Evolutionary conservation across 2,888 invertebrate species (phyloP).

Genomic region (Apodemia duryi): DNA sequence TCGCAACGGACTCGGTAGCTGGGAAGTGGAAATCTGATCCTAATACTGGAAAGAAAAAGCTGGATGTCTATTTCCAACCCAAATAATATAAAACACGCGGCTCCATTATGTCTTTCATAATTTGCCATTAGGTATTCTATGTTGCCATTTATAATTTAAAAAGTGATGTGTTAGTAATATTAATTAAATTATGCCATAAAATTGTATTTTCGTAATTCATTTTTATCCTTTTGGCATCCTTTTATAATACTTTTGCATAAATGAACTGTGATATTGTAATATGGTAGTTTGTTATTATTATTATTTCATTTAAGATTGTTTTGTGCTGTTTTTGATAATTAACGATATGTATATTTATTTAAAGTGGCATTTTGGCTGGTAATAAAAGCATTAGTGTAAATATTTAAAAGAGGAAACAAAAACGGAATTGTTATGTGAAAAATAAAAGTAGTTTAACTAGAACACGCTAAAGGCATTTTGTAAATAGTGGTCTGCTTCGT

Average conservation of each 20-base stretch:
- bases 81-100: neutral
- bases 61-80: too few species aligned
- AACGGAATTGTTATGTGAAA: constrained; percentile 63
- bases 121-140: constrained; percentile 21
- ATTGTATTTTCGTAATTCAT: constrained; percentile 37
- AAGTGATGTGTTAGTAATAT: constrained; percentile 20
- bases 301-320: constrained; percentile 54
- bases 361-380: constrained; percentile 30
- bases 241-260: constrained; percentile 68
- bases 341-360: constrained; percentile 30
- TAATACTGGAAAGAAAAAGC: too few species aligned
- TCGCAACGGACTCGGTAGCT: too few species aligned
- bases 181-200: constrained; percentile 47
- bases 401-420: constrained; percentile 56
- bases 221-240: constrained; percentile 39
- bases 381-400: constrained; percentile 49
- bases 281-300: constrained; percentile 65
- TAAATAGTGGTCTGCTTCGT: constrained; percentile 58
- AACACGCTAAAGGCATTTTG: constrained; percentile 56
- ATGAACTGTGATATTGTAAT: constrained; percentile 78
- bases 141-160: constrained; percentile 23
- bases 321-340: constrained; percentile 39
- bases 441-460: constrained; percentile 43
- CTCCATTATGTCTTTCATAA: neutral
- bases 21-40: too few species aligned